Conservation (phyloP, 2,888 invertebrate genomes). For the Lordiphosa andalusiaca region DNA sequence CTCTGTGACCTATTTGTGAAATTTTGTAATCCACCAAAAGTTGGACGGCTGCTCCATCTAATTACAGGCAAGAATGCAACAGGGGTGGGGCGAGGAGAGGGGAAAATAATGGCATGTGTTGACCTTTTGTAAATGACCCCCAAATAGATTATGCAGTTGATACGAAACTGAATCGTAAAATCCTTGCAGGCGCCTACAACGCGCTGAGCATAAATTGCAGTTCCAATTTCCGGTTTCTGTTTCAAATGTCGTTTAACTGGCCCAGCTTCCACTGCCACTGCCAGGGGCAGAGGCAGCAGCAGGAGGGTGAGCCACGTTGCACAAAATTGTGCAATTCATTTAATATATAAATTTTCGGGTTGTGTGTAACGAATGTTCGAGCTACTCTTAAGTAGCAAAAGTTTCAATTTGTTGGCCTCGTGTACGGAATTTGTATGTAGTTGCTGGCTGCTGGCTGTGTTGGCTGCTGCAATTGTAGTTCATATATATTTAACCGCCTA, state of each 20-base stretch:
- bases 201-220: conserved; percentile 66
- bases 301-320: conserved; percentile 45
- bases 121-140: conserved; percentile 64
- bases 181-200: conserved; percentile 44
- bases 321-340: conserved; percentile 63
- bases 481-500: conserved; percentile 67
- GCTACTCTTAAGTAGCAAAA: conserved; percentile 56
- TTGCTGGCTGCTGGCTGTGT: conserved; percentile 11
- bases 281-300: conserved; percentile 15
- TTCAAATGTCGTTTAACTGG: conserved; percentile 51
- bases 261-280: conserved; percentile 14
- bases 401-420: conserved; percentile 59
- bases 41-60: no score
- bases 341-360: conserved; percentile 52
- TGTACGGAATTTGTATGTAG: conserved; percentile 31
- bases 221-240: conserved; percentile 68
- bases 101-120: conserved; percentile 62
- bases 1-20: no score
- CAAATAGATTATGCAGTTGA: conserved; percentile 62
- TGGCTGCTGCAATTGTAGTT: conserved; percentile 49
- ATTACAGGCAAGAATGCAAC: no score
- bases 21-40: conserved; percentile 1
- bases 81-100: not conserved
- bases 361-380: conserved; percentile 50
- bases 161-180: conserved; percentile 22